Evolutionary conservation across 53 echinoderm and acorn worm species (phyloP), one percentile per base, ranked within the genome.

Genomic region (Henricia sp.): DNA sequence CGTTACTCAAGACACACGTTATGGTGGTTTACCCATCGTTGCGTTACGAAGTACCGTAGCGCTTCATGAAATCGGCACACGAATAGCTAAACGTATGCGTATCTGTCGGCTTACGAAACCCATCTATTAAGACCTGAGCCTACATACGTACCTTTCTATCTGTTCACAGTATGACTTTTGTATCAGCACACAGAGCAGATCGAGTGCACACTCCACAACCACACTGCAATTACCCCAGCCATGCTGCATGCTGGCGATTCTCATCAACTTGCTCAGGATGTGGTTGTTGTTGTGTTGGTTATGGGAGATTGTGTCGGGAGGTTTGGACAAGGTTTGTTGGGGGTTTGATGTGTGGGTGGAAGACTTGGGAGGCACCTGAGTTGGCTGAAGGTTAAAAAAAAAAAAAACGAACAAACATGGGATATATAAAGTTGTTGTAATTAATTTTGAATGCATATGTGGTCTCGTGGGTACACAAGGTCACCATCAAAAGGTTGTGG

Each of bases 241-340:
- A 46, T 83, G 70, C 33, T 83, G 83, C 64, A 89, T 52, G 28
- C 73, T 72, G 24, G 89, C 83, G 10, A 89, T 71, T 39, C 74
- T 73, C 62, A 83, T 62, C 53, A 89, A 48, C 34, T 74, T 89
- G 50, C 57, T 89, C 64, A 84, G 19, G 51, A 85, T 60, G 50
- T 26, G 36, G n/a, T 60, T 73, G 52, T n/a, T n/a, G n/a, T 29
- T 29, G 12, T 33, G 70, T 5, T 2, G 57, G 33, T 73, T 23
- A 2, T 34, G 35, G 14, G 13, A 30, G 50, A 24, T 57, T 10
- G 1, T 19, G 20, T 17, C 4, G 33, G 50, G 30, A 1, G 58
- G 23, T 57, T 29, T 24, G 16, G 35, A 14, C n/a, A n/a, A n/a
- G n/a, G n/a, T n/a, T 1, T 50, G 30, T 5, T 52, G 53, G 53